Base-by-base conservation (phyloP, 2,797 vertebrate species). In the Hybognathus amarus region DNA sequence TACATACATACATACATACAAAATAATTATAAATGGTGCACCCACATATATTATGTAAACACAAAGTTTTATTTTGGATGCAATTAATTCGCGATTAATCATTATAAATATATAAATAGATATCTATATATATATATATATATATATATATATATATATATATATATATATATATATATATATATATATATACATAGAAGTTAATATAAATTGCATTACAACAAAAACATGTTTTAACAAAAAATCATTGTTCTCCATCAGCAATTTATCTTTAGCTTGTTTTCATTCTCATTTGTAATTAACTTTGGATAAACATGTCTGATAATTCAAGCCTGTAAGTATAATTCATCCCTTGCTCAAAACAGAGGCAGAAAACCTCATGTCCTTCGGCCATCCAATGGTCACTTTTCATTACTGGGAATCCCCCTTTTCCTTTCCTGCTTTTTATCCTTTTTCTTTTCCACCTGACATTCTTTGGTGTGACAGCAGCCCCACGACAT, bases 391-490 rank as follows among this genome's bases (percentile, higher is more conserved):
- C 50, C 2, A 6, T 84, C 42, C 40, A 5, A 69, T 33, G n/a
- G 54, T 66, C 85, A 70, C 38, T 73, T 85, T 64, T 27, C 56
- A 87, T 86, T 85, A 84, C 54, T 70, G 33, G 75, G 78, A 67
- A 50, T 77, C 61, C 61, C 38, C 66, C 22, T 68, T 50, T 82
- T 27, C 13, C 61, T 70, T 67, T 56, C 4, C 6, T 78, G 24
- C 42, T 42, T 83, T 71, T 70, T 10, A 67, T 82, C 20, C 20
- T 45, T 84, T n/a, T 74, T 75, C 54, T 66, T 8, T 40, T 82
- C 18, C 59, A 87, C 82, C 83, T 85, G 82, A 87, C 80, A 70
- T 52, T 66, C 61, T 79, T 69, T 78, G 59, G 70, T 69, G 54
- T 71, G 86, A 82, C 64, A 71, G 77, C 68, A 75, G 75, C 66